A percentile compares a stretch with the other conserved stretches of the same genome.
Conservation (phyloP, 2,113 vertebrate genomes). For the Phrynocephalus versicolor region DNA sequence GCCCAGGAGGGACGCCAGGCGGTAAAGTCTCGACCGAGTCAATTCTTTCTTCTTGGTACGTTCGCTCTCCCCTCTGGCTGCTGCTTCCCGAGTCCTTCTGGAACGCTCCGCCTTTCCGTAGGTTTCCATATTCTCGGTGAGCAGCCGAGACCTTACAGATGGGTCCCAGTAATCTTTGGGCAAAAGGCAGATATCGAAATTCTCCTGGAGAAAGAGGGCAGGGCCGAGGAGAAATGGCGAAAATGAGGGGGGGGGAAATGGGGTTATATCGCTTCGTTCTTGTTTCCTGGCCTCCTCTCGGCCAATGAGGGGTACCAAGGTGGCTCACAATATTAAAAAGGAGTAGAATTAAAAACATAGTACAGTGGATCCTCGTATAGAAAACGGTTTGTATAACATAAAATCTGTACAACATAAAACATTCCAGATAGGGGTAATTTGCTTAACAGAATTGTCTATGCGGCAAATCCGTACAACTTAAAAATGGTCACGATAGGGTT, state of each 20-base stretch:
- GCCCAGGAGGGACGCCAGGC: conserved; percentile 82
- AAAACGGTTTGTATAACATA: too few relatives aligned
- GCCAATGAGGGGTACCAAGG: too few relatives aligned
- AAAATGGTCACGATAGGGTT: too few relatives aligned
- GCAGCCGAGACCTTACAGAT: conserved; percentile 76
- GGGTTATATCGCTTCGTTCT: too few relatives aligned
- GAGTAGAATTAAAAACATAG: too few relatives aligned
- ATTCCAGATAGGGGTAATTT: too few relatives aligned
- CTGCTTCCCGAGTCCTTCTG: conserved; percentile 21
- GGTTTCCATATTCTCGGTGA: conserved; percentile 81
- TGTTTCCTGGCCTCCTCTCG: too few relatives aligned
- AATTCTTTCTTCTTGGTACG: conserved; percentile 67
- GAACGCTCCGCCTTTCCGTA: conserved; percentile 72
- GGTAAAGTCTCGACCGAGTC: conserved; percentile 76
- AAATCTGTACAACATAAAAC: too few relatives aligned
- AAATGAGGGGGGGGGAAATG: background rate
- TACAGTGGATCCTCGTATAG: too few relatives aligned
- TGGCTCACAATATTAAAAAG: too few relatives aligned
- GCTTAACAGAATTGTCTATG: too few relatives aligned
- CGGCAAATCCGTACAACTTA: too few relatives aligned
- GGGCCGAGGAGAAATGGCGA: background rate
- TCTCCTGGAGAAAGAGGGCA: conserved; percentile 76
- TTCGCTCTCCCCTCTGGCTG: conserved; percentile 58
- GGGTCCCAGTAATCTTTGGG: conserved; percentile 81
- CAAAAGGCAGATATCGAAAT: conserved; percentile 89